Evolutionary conservation across 1,140 invertebrate species (phyloP).

Genomic region (Caenorhabditis elegans): DNA sequence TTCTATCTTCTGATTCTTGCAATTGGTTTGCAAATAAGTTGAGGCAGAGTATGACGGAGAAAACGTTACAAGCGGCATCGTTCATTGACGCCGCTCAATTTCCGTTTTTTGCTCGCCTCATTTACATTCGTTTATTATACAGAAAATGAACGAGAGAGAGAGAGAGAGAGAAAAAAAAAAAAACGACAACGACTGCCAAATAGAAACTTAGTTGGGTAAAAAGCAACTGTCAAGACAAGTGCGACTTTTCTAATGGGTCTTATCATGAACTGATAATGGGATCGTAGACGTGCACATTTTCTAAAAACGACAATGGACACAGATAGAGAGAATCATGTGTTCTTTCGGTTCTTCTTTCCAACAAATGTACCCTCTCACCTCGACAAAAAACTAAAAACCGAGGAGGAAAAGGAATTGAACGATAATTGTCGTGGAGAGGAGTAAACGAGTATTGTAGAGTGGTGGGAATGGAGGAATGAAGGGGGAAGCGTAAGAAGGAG

Average conservation of each 20-base stretch:
- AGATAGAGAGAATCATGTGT: neutral
- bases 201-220: too few species aligned
- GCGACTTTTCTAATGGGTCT: neutral
- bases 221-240: too few species aligned
- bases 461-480: neutral
- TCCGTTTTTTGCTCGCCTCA: too few species aligned
- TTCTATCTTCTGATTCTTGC: neutral
- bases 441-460: constrained; percentile 23
- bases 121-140: too few species aligned
- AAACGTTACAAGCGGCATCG: too few species aligned
- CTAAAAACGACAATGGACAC: neutral
- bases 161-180: too few species aligned
- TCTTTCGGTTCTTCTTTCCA: neutral
- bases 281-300: constrained; percentile 4
- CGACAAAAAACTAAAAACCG: neutral
- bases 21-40: neutral
- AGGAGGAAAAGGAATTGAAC: neutral
- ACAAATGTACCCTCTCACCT: too few species aligned
- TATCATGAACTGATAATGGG: neutral
- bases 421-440: constrained; percentile 5
- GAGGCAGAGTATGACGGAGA: neutral
- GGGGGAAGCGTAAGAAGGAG: neutral
- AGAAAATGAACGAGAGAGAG: too few species aligned
- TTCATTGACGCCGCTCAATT: too few species aligned
- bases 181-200: too few species aligned